Evolutionary conservation across 1,140 invertebrate species (phyloP).

Genomic region (Atta texana): DNA sequence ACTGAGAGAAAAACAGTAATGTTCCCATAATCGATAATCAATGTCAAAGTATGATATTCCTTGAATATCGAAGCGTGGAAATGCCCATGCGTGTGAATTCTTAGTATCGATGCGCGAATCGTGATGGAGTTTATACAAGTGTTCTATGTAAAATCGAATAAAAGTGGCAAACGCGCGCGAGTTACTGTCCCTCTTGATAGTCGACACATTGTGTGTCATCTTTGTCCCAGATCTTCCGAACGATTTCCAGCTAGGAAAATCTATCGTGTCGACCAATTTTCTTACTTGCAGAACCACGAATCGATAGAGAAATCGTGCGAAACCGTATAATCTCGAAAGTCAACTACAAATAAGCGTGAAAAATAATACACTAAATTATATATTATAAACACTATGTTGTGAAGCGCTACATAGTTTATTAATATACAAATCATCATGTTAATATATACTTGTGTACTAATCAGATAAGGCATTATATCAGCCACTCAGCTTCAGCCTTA

Average conservation of each 20-base stretch:
- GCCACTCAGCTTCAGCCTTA: too few species aligned
- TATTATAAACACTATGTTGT: background rate
- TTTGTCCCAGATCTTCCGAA: conserved; percentile 56
- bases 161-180: background rate
- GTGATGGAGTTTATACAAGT: background rate
- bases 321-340: background rate
- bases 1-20: conserved; percentile 30
- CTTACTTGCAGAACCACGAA: background rate
- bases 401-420: background rate
- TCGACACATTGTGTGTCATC: conserved; percentile 21
- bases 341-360: background rate
- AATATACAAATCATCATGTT: too few species aligned
- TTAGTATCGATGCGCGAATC: background rate
- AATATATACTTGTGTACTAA: too few species aligned
- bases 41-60: conserved; percentile 50
- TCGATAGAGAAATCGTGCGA: background rate
- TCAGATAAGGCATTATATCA: too few species aligned
- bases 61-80: conserved; percentile 46
- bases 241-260: conserved; percentile 34
- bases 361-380: background rate
- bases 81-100: background rate
- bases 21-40: conserved; percentile 67
- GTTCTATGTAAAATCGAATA: conserved; percentile 51
- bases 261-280: conserved; percentile 33
- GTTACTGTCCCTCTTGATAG: conserved; percentile 8